Conservation (phyloP, 2,888 invertebrate species). For the Petrolisthes cinctipes region DNA sequence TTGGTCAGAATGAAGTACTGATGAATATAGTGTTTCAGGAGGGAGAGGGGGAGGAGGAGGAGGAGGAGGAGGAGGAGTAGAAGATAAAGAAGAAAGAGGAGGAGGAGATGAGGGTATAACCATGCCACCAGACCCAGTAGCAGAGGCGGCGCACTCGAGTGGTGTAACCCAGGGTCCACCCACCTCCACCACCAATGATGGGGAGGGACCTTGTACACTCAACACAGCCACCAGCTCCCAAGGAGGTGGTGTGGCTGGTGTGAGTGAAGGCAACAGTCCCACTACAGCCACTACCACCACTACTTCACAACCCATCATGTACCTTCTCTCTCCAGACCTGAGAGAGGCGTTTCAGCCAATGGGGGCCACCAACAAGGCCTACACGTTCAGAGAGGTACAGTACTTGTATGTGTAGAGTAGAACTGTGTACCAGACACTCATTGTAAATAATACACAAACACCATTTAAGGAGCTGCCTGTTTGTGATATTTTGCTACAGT, state of each 20-base stretch:
- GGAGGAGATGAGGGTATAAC: constrained; percentile 35
- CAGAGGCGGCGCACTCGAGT: constrained; percentile 23
- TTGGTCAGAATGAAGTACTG: too few relatives aligned
- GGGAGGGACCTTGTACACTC: not conserved
- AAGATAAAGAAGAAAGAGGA: not conserved
- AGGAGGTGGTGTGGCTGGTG: not conserved
- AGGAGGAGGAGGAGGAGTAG: not conserved
- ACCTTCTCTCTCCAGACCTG: constrained; percentile 35
- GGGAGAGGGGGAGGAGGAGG: not conserved
- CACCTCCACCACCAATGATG: not conserved
- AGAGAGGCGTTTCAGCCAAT: constrained; percentile 40
- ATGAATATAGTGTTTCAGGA: not conserved
- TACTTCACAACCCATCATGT: constrained; percentile 21
- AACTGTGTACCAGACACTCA: not conserved
- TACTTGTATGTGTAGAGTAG: constrained; percentile 11
- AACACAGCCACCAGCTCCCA: not conserved
- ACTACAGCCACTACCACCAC: not conserved
- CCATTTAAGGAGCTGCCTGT: too few relatives aligned
- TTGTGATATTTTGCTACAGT: too few relatives aligned
- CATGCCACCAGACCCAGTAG: constrained; percentile 46
- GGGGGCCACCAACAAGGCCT: constrained; percentile 46
- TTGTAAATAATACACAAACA: too few relatives aligned
- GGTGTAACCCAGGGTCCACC: not conserved
- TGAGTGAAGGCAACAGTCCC: not conserved
- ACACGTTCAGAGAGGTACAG: constrained; percentile 50